Base-by-base conservation (phyloP, 2,888 invertebrate species). In the Exocentrus adspersus region DNA sequence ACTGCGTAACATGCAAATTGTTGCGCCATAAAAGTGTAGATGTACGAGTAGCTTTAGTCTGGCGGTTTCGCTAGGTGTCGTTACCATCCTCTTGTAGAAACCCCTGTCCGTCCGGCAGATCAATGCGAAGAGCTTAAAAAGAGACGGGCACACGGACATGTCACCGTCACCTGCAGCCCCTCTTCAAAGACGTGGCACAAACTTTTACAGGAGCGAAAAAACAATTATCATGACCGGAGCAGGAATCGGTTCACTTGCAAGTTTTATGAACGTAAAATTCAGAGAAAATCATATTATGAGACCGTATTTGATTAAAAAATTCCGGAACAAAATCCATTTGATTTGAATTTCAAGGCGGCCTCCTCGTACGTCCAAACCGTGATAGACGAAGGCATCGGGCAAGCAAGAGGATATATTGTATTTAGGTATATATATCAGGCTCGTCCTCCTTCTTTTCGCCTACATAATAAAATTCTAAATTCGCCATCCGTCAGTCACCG, bases 101-200 rank as follows among this genome's bases (percentile, higher is more conserved):
- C 62, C 64, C 56, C 60, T 67, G 68, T 71, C 69, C 68, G 70
- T 73, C 73, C 68, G 61, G 65, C 72, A 72, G 74, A 76, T 75
- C 76, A 76, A 75, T 76, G 76, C 72, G 72, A 59, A 70, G 64
- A 74, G 70, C 75, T 72, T 71, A 67, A 73, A 74, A 73, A 73
- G 74, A 74, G 73, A 74, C 70, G n/a, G n/a, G 56, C 65, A 65
- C 63, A 69, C 58, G 69, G 64, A 70, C 70, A 70, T 70, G 70
- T 70, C 70, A 67, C 59, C 72, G 72, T 75, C 75, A 76, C 75
- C 75, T 75, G 74, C 72, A 75, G 67, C 66, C 68, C 68, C 64
- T 66, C 66, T 66, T 64, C 60, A 69, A 66, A 66, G 60, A 66
- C 66, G 54, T 41, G 46, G 54, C 50, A 64, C 68, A 50, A 64